These are phyloP conservation scores for Hedychridium roseum DNA, from an alignment of 2,888 invertebrate genomes.

Conservation along the genomic window DNA sequence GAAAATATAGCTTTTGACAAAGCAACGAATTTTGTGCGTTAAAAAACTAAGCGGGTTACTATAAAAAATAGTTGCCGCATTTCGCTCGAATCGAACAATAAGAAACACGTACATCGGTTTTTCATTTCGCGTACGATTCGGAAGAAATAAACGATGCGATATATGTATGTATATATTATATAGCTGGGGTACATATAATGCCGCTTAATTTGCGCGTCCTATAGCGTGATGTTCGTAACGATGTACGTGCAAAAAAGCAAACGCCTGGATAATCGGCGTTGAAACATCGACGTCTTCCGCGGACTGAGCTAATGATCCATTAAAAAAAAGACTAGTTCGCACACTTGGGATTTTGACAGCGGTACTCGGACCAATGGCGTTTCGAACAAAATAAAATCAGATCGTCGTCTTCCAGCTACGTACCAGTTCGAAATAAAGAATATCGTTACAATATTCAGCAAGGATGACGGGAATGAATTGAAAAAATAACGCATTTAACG, in stretches of 20 bases:
- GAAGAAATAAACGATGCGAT: too few species aligned
- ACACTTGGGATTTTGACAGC: conserved; percentile 28
- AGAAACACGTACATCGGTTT: conserved; percentile 5
- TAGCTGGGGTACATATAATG: conserved; percentile 19
- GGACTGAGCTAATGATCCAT: too few species aligned
- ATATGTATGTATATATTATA: conserved; percentile 15
- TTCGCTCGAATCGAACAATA: conserved; percentile 2
- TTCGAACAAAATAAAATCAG: too few species aligned
- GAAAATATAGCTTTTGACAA: conserved; percentile 30
- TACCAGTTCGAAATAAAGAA: too few species aligned
- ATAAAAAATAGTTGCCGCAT: conserved; percentile 25
- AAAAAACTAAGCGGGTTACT: conserved; percentile 35
- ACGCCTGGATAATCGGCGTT: conserved; percentile 4
- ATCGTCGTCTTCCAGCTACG: too few species aligned
- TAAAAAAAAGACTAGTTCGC: conserved; percentile 31
- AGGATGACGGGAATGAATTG: too few species aligned
- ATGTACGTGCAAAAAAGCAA: conserved; percentile 26
- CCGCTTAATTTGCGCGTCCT: conserved; percentile 19
- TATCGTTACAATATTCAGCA: too few species aligned
- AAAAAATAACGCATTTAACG: too few species aligned
- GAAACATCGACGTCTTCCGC: conserved; percentile 16
- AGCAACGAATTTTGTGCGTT: conserved; percentile 34
- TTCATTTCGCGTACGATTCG: too few species aligned
- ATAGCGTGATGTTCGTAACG: conserved; percentile 16
- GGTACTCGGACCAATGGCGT: too few species aligned